Evolutionary conservation across 2,113 vertebrate species (phyloP), one percentile per base, ranked within the genome.

Genomic region (Monopterus albus): DNA sequence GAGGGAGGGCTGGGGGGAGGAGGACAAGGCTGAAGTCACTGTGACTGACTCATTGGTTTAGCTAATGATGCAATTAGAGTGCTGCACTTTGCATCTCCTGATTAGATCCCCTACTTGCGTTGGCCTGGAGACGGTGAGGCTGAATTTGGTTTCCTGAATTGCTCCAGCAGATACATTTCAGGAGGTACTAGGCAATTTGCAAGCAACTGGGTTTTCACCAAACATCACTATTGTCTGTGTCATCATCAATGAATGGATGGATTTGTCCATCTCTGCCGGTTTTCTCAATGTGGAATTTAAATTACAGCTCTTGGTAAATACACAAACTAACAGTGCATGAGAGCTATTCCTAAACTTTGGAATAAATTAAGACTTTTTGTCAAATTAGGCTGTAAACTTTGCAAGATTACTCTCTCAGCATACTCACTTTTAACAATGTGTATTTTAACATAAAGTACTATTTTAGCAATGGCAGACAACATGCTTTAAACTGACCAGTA

Each of bases 51-150:
- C 91, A 92, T 84, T 89, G 87, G 85, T 89, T 91, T 88, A 83
- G 89, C 85, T 89, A 93, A 91, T 89, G 85, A 91, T 92, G 84
- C 88, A 93, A 91, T 91, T 91, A 92, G 78, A 82, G 57, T 72
- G 75, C 78, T 86, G 85, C 82, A 84, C 72, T 88, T 86, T 85
- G 78, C 84, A 86, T 89, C 82, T 79, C 78, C 77, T 89, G 90
- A 90, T 92, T 87, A 84, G 61, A 85, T 78, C 84, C 65, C 56
- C 52, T 39, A 46, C 72, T 59, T 8, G 29, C 21, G 14, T 28
- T 52, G 76, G 76, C 78, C 67, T 50, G 61, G 64, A 80, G 72
- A 78, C 72, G n/a, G n/a, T n/a, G n/a, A 78, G 39, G 18, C 36
- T 33, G 42, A 72, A 78, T 57, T 56, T 39, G 61, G 60, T 74